Evolutionary conservation across 1,140 invertebrate genomes (phyloP), one percentile per base, ranked within the genome.

Genomic region (Drosophila hydei): DNA sequence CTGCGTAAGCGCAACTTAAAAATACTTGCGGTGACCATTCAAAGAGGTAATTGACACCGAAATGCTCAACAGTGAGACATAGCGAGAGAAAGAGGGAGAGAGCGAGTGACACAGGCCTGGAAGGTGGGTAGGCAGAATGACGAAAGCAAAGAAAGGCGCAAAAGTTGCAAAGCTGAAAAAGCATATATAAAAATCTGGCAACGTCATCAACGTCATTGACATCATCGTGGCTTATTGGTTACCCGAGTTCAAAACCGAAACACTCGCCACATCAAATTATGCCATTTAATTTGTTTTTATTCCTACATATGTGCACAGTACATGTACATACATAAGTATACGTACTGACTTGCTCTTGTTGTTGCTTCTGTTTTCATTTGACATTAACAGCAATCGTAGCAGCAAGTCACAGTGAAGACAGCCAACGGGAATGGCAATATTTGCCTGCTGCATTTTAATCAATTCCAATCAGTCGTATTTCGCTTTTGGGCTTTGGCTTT

Each of bases 401-500:
- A n/a, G n/a, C 27, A 30, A 61, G 56, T 30, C 30, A 52, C 60
- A 61, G 19, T 42, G 42, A 19, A 9, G 33, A 40, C 50, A 52
- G 25, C 19, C 14, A 42, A 27, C n/a, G 6, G 3, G 25, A 14
- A 18, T 33, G 47, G 7, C 65, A 18, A 42, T 27, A 58, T 62
- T 48, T 65, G 58, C 67, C 62, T 79, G 56, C 52, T 85, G 77
- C 81, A 85, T 43, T 85, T 85, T 75, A 80, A 87, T 85, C 81
- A 85, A 81, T 87, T 87, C 67, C 77, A 85, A 87, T 85, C 70
- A 87, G 77, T 77, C 54, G 55, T 38, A 58, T 65, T 69, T 79
- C 14, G 60, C 64, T 59, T 84, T 83, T 84, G 51, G 68, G 43
- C 69, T 85, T 74, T 75, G 61, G 51, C 33, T 62, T 45, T 16